Conservation (phyloP, 2,113 vertebrate genomes). For the Zingel zingel region DNA sequence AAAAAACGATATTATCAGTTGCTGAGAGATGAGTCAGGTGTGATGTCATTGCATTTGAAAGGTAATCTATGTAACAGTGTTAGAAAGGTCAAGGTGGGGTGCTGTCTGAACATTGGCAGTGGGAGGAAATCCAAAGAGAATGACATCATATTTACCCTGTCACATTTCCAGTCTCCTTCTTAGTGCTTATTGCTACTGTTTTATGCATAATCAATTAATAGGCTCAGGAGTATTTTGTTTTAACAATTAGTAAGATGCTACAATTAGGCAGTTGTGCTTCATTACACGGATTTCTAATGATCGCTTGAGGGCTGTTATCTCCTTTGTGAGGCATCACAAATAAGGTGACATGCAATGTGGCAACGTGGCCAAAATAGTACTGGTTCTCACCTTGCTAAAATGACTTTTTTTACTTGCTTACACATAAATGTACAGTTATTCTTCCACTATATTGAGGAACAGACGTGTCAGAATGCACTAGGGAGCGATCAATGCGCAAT, state of each 20-base stretch:
- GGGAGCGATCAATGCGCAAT: too few species aligned
- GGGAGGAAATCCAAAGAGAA: conserved; percentile 38
- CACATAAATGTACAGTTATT: too few species aligned
- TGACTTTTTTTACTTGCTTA: too few species aligned
- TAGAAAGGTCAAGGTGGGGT: conserved; percentile 44
- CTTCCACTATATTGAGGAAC: too few species aligned
- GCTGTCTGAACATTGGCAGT: conserved; percentile 31
- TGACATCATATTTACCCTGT: conserved; percentile 13
- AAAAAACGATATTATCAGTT: not conserved
- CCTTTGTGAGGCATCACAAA: too few species aligned
- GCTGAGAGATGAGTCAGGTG: conserved; percentile 29
- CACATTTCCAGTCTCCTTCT: not conserved
- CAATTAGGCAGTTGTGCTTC: not conserved
- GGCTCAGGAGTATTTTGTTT: not conserved
- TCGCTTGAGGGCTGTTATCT: too few species aligned
- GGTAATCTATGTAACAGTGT: conserved; percentile 63
- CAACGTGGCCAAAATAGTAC: too few species aligned
- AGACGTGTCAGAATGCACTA: too few species aligned
- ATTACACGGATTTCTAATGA: not conserved
- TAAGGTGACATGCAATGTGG: too few species aligned
- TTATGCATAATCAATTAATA: not conserved
- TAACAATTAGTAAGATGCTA: not conserved
- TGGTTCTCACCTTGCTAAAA: too few species aligned
- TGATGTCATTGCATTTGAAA: conserved; percentile 54
- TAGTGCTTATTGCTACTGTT: not conserved